Evolutionary conservation across 2,797 vertebrate genomes (phyloP).

Genomic region (Astyanax mexicanus): DNA sequence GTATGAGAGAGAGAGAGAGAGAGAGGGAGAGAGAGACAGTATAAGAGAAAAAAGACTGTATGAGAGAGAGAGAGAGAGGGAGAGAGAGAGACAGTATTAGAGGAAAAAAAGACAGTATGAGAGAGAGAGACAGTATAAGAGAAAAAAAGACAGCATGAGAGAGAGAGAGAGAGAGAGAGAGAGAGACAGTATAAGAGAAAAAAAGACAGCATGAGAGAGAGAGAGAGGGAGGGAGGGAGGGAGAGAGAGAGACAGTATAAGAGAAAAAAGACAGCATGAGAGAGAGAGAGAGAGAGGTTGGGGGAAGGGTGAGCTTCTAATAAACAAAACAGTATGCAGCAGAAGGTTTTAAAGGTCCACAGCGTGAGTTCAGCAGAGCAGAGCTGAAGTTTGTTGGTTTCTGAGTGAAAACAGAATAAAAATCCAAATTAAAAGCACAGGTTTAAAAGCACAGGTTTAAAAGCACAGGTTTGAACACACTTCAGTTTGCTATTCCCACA

Average conservation of each 20-base stretch:
- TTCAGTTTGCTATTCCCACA: too few relatives aligned
- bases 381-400: neutral
- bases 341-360: constrained; percentile 27
- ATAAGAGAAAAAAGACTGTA: constrained; percentile 54
- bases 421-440: too few relatives aligned
- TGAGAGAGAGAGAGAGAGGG: constrained; percentile 13
- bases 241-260: neutral
- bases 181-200: too few relatives aligned
- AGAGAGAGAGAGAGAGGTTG: constrained; percentile 42
- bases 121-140: constrained; percentile 53
- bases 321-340: constrained; percentile 56
- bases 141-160: constrained; percentile 60
- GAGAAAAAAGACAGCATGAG: constrained; percentile 29
- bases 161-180: constrained; percentile 5
- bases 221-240: constrained; percentile 29
- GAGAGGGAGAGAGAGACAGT: constrained; percentile 58
- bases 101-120: constrained; percentile 57
- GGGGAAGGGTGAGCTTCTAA: constrained; percentile 51
- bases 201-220: too few relatives aligned
- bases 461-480: too few relatives aligned
- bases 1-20: constrained; percentile 40
- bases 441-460: too few relatives aligned
- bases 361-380: constrained; percentile 22
- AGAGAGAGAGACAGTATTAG: constrained; percentile 21
- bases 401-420: neutral